These are phyloP conservation scores for Eupithecia exiguata DNA, from an alignment of 2,888 invertebrate species.

Conservation along the genomic window DNA sequence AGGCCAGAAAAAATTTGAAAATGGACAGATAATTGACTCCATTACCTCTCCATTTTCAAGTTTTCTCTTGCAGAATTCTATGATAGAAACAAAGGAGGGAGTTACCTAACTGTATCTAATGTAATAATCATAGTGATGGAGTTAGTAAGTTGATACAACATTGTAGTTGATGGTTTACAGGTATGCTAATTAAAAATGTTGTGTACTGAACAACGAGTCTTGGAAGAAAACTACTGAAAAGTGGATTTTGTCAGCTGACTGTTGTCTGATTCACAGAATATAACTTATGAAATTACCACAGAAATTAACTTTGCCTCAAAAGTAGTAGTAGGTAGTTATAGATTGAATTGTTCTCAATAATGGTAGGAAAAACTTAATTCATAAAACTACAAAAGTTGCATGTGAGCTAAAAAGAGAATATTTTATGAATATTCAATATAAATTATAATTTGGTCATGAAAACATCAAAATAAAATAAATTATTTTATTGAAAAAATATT, in stretches of 20 bases:
- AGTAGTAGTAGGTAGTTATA: no score
- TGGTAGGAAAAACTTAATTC: neutral
- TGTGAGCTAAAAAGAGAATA: neutral
- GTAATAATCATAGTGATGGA: neutral
- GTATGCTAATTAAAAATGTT: neutral
- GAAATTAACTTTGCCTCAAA: no score
- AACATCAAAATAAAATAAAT: conserved; percentile 16
- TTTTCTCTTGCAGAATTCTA: neutral
- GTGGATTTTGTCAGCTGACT: neutral
- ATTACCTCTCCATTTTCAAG: neutral
- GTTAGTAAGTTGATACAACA: neutral
- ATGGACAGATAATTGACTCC: neutral
- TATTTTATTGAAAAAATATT: conserved; percentile 62
- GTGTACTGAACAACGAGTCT: neutral
- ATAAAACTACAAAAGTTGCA: neutral
- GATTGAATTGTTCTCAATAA: neutral
- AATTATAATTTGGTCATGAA: neutral
- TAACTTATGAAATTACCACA: no score
- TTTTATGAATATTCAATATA: neutral
- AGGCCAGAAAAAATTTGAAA: neutral
- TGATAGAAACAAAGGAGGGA: neutral
- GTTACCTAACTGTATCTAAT: neutral
- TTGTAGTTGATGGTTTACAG: neutral
- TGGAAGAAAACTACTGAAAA: neutral
- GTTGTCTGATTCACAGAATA: neutral